Percentiles rank a stretch among this genome's conserved stretches.
Conservation (phyloP, 2,888 invertebrate species). For the Stratiomys singularior region DNA sequence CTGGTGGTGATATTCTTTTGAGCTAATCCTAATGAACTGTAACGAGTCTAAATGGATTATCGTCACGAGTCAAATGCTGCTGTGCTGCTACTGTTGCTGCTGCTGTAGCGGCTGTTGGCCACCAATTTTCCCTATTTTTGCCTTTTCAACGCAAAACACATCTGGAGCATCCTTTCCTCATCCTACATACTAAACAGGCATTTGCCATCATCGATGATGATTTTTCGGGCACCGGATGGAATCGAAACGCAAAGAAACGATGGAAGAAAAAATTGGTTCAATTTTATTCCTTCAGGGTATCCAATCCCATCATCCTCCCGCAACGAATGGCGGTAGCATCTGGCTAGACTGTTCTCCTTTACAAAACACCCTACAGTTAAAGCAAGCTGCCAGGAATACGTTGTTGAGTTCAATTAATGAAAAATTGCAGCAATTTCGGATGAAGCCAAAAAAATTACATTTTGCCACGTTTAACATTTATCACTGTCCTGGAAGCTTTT, state of each 20-base stretch:
- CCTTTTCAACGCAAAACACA: conserved; percentile 15
- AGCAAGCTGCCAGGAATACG: neutral
- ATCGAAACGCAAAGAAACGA: neutral
- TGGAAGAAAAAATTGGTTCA: conserved; percentile 37
- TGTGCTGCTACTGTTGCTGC: neutral
- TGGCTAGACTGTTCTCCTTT: conserved; percentile 6
- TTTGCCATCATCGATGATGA: neutral
- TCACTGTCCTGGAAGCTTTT: conserved; percentile 28
- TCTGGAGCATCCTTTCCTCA: conserved; percentile 30
- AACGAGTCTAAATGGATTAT: conserved; percentile 43
- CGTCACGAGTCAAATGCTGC: conserved; percentile 41
- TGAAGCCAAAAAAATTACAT: conserved; percentile 30
- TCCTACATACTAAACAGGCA: neutral
- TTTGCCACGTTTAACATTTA: conserved; percentile 38
- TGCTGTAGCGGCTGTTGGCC: neutral
- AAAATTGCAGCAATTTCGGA: conserved; percentile 45
- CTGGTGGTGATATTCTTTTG: conserved; percentile 14
- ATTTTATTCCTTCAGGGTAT: conserved; percentile 32
- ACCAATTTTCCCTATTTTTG: conserved; percentile 18
- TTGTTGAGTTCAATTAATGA: conserved; percentile 43
- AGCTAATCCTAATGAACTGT: conserved; percentile 43
- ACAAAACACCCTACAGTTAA: neutral
- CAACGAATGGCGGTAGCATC: conserved; percentile 1
- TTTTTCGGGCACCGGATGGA: neutral
- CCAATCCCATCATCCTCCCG: neutral